phyloP scores from a whole-genome alignment of 1,140 invertebrate species.

The Sinella curviseta region DNA sequence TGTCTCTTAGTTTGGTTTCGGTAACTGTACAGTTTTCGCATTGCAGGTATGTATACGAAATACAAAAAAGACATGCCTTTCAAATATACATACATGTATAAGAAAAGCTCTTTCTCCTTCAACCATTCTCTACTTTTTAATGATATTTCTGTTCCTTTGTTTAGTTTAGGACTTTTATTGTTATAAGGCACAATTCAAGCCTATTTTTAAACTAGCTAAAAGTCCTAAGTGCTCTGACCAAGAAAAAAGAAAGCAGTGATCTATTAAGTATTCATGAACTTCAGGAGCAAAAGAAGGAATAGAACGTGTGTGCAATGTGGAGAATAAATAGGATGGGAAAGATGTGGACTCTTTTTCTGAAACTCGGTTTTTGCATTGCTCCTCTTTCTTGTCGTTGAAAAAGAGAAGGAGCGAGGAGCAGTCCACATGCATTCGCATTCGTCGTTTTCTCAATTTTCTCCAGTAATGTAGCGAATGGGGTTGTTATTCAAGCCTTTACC shows the following conservation, averaged over 20 bases:
- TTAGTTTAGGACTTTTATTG: background rate
- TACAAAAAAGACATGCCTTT: no score
- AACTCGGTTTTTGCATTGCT: no score
- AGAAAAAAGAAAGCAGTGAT: background rate
- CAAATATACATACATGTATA: no score
- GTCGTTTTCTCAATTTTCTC: background rate
- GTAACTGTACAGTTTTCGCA: background rate
- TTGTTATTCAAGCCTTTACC: background rate
- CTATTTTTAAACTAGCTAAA: background rate
- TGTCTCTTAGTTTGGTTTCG: background rate
- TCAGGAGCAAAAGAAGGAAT: background rate
- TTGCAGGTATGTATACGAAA: no score
- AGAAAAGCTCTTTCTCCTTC: no score
- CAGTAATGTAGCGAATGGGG: background rate
- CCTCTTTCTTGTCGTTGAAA: no score
- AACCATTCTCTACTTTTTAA: no score
- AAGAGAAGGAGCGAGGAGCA: no score
- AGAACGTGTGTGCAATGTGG: background rate
- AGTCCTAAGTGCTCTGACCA: constrained; percentile 14
- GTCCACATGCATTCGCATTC: background rate
- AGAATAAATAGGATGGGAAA: background rate
- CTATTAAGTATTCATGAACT: constrained; percentile 26
- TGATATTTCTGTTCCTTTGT: background rate
- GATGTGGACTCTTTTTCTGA: no score
- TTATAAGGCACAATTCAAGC: background rate